A percentile compares a stretch with the other conserved stretches of the same genome.
Conservation (phyloP, 2,113 vertebrate genomes). For the Tychaedon coryphoeus region DNA sequence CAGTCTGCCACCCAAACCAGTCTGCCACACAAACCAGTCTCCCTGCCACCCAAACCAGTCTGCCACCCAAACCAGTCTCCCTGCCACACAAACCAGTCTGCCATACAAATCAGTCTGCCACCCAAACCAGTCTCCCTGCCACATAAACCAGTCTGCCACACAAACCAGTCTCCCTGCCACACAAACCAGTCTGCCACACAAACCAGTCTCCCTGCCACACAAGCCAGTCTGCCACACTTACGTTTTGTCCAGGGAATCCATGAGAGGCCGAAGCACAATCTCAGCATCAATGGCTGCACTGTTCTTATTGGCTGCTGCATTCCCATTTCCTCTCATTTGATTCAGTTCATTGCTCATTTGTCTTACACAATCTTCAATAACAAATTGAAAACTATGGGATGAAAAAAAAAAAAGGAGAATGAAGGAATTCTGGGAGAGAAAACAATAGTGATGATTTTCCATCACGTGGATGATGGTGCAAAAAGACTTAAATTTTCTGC, state of each 20-base stretch:
- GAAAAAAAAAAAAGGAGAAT: background rate
- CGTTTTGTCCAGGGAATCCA: constrained; percentile 98
- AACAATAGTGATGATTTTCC: background rate
- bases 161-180: background rate
- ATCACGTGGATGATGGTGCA: background rate
- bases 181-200: background rate
- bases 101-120: background rate
- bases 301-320: constrained; percentile 78
- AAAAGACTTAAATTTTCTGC: background rate
- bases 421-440: background rate
- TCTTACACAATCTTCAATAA: constrained; percentile 92
- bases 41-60: too few species aligned
- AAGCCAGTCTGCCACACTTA: constrained; percentile 44
- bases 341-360: constrained; percentile 93
- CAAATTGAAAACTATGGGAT: constrained; percentile 82
- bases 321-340: constrained; percentile 85
- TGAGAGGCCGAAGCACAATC: constrained; percentile 88
- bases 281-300: constrained; percentile 91
- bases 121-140: background rate
- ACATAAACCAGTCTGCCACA: background rate
- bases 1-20: background rate
- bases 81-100: background rate
- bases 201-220: background rate
- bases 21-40: background rate
- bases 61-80: background rate